Evolutionary conservation across 2,888 invertebrate genomes (phyloP).

Genomic region (Panzeria rudis): DNA sequence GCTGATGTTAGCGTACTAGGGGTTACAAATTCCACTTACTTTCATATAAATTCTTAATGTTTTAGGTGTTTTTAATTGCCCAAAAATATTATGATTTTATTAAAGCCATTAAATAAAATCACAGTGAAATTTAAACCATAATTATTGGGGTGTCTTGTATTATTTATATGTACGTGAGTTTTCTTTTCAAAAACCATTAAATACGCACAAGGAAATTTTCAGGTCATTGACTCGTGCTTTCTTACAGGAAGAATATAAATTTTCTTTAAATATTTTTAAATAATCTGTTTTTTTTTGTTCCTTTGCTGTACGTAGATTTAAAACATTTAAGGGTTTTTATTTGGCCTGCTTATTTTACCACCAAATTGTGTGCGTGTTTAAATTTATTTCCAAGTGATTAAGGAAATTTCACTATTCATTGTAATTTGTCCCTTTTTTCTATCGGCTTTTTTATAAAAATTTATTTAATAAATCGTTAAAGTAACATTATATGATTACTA

Average conservation of each 20-base stretch:
- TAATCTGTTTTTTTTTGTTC: neutral
- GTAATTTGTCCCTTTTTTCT: conserved; percentile 9
- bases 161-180: neutral
- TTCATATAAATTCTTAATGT: conserved; percentile 45
- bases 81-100: conserved; percentile 70
- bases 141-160: conserved; percentile 62
- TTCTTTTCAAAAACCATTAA: neutral
- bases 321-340: conserved; percentile 26
- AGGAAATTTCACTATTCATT: conserved; percentile 56
- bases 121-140: conserved; percentile 63
- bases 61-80: conserved; percentile 73
- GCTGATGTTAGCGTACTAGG: conserved; percentile 19
- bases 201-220: conserved; percentile 17
- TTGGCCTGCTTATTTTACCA: neutral
- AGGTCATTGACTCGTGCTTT: conserved; percentile 56
- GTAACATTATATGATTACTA: conserved; percentile 35
- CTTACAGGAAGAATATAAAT: neutral
- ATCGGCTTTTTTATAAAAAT: conserved; percentile 4
- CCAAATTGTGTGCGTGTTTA: conserved; percentile 58
- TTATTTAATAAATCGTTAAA: conserved; percentile 50
- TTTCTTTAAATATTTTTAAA: conserved; percentile 14
- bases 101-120: conserved; percentile 66
- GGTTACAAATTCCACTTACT: conserved; percentile 43
- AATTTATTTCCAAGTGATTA: conserved; percentile 60
- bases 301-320: neutral